Base-by-base conservation (phyloP, 2,113 vertebrate genomes). In the Syngnathus typhle region DNA sequence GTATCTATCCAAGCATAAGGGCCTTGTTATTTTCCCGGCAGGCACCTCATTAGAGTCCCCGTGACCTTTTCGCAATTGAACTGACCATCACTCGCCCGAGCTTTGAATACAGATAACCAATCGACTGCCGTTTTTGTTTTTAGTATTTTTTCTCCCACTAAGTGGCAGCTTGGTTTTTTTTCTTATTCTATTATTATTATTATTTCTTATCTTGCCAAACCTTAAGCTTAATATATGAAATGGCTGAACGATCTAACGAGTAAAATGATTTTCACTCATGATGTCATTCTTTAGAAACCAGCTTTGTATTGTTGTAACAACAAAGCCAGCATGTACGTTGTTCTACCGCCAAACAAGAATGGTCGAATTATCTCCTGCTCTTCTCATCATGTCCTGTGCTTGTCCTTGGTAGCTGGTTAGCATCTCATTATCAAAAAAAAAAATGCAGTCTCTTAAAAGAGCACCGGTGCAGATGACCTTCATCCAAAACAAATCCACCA, bases 1-100 rank as follows among this genome's bases (percentile, higher is more conserved):
- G 75, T 58, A 58, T 76, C 82, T 74, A 74, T 72, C 1, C 23
- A 77, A 74, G 78, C 79, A 70, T 79, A 61, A 78, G 72, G 75
- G 55, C 65, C 80, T 84, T 85, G 82, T 87, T 84, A 85, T 87
- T 88, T 84, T 79, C 80, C 80, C 82, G 80, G 78, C 64, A 85
- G 77, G 77, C 67, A 72, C 81, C 85, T 88, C 80, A 89, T 88
- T 90, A 88, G 78, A 77, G 73, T 76, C 65, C 77, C 59, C 47
- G 43, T 90, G 83, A 87, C 85, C 86, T 88, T 32, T 89, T 87
- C 66, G 64, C 74, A 74, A 81, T 69, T 80, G 80, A 85, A 82
- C 68, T 82, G 75, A 75, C 83, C 75, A 83, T 68, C 77, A 78
- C 74, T 68, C n/a, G 38, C 1, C 41, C 32, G 59, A 12, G 18